These are phyloP conservation scores for Sminthopsis crassicaudata DNA, from an alignment of 2,113 vertebrate genomes.

Conservation along the genomic window DNA sequence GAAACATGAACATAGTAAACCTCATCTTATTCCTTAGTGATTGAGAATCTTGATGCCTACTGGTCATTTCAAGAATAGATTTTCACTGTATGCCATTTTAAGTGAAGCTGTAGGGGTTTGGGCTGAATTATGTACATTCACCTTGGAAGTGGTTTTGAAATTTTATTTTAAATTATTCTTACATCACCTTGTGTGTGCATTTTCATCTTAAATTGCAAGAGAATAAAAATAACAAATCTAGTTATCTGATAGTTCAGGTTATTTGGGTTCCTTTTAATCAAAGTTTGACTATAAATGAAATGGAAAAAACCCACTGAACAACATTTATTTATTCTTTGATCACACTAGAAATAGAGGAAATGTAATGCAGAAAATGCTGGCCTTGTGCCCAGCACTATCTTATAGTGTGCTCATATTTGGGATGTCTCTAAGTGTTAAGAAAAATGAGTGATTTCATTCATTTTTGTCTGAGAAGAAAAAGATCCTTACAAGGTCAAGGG, in stretches of 20 bases:
- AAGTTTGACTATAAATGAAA: slow-evolving; percentile 1
- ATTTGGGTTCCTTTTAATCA: slow-evolving; percentile 47
- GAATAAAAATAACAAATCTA: background rate
- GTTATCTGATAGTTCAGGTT: background rate
- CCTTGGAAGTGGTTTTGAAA: background rate
- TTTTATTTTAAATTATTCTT: slow-evolving; percentile 1
- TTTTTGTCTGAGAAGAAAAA: slow-evolving; percentile 39
- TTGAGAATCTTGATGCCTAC: background rate
- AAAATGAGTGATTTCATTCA: slow-evolving; percentile 45
- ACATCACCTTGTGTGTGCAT: background rate
- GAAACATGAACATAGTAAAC: background rate
- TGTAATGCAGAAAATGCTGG: background rate
- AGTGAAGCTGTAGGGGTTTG: background rate
- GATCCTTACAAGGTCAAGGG: background rate
- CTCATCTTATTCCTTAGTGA: background rate
- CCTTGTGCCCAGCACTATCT: slow-evolving; percentile 18
- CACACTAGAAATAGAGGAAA: background rate
- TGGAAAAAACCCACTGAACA: slow-evolving; percentile 41
- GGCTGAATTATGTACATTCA: background rate
- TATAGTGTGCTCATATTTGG: slow-evolving; percentile 5
- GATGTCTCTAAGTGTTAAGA: slow-evolving; percentile 29
- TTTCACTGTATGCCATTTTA: background rate
- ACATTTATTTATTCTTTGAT: background rate
- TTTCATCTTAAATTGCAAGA: background rate
- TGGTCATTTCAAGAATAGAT: background rate